Base-by-base conservation (phyloP, 1,140 invertebrate species). In the Drosophila nannoptera region DNA sequence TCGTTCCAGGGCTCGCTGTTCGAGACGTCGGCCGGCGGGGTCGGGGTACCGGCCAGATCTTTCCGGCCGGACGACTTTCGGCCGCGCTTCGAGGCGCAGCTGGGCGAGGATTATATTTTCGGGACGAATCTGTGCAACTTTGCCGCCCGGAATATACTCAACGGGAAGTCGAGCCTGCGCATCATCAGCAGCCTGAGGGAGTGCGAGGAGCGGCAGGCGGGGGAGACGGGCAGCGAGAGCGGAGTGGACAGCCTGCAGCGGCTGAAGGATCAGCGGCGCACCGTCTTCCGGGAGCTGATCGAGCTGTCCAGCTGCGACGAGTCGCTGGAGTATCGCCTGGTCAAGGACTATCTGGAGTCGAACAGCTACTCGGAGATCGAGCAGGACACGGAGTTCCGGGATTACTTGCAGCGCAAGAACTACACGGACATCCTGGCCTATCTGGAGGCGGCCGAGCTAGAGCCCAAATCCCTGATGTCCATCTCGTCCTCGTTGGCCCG, bases 1-100 rank as follows among this genome's bases (percentile, higher is more conserved):
- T 88, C 86, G 4, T 88, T 81, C 69, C 84, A 82, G 52, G 87
- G 77, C 22, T 88, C 84, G 0, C 74, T 88, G 4, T 88, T 88
- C 45, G 86, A 78, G 36, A 75, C 81, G 11, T 58, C 78, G 3
- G 54, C 68, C 9, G 75, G 68, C 11, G 29, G 45, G 16, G 73
- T 31, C 6, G 59, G 58, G 0, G 32, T 72, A n/a, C n/a, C n/a
- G n/a, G 4, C 22, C 22, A 22, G 2, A 56, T 43, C 11, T 83
- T 72, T 45, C 59, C 59, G 66, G 9, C 70, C 78, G 1, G 62
- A 60, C 0, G 84, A 87, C 49, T 77, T 82, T 63, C 71, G 76
- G 2, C 61, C 73, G 0, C 59, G 72, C 4, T 69, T 71, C n/a
- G 68, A 76, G 14, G 38, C 35, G 2, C 66, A 59, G 7, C 49